phyloP scores from a whole-genome alignment of 30 jellyfish, hydroid and myxozoan genomes.

The Chrysaora quinquecirrha region DNA sequence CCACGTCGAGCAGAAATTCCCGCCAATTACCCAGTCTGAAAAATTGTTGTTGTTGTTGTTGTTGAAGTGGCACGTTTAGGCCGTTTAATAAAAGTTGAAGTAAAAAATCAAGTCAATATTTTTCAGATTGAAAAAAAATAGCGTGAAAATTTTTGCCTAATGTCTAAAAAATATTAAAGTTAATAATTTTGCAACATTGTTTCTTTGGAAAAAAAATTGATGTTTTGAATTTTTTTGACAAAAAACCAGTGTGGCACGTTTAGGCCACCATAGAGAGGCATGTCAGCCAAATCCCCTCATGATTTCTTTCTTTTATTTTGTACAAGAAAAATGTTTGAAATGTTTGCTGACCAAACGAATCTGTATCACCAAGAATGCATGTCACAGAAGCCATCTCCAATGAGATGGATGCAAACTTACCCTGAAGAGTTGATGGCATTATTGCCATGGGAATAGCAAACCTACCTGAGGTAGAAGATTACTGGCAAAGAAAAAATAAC shows the following conservation, averaged over 20 bases:
- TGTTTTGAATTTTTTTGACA: background rate
- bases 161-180: background rate
- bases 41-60: conserved; percentile 14
- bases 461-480: conserved; percentile 52
- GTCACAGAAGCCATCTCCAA: conserved; percentile 20
- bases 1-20: conserved; percentile 11
- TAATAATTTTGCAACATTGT: background rate
- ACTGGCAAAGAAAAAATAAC: conserved; percentile 30
- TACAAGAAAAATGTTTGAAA: conserved; percentile 4
- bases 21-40: conserved; percentile 7
- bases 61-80: conserved; percentile 16
- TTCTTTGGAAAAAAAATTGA: background rate
- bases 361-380: conserved; percentile 14
- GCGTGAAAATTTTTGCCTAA: conserved; percentile 3
- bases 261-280: background rate
- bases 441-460: conserved; percentile 54
- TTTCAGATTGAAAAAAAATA: background rate
- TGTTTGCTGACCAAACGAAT: conserved; percentile 47
- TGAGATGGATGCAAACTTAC: conserved; percentile 40
- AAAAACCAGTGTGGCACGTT: background rate
- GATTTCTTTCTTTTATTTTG: conserved; percentile 18
- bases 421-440: conserved; percentile 51
- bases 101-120: conserved; percentile 10
- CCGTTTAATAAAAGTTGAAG: background rate
- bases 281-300: conserved; percentile 11